Evolutionary conservation across 35 echinoderm and acorn worm species (phyloP), one percentile per base, ranked within the genome.

Genomic region (Chiridota heheva): DNA sequence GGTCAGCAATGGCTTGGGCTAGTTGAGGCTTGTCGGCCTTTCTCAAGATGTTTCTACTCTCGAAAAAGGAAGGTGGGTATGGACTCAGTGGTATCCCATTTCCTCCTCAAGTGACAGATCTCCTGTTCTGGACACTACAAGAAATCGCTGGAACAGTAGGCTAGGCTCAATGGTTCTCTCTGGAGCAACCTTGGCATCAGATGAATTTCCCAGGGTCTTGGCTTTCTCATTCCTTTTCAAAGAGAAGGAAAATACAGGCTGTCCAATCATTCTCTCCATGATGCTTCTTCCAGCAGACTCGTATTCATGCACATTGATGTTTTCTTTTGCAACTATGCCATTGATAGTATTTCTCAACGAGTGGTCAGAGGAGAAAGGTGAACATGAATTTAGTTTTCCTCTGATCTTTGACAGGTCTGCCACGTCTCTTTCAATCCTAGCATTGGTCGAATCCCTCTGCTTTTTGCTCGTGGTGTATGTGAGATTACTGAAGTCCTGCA

Each of bases 301-400:
- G 58, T 10, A 46, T 31, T 83, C 38, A 76, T 90, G 67, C 3
- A 76, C 87, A 77, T 90, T 83, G 4, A 90, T 68, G 48, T 82
- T 22, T 37, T 90, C 69, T 77, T 61, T n/a, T n/a, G n/a, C n/a
- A n/a, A n/a, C n/a, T 13, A 53, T 22, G 22, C 10, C 48, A 53
- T 53, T 53, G 48, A 53, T 22, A 53, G 22, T 53, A 22, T 53
- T 53, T 53, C 48, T 53, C 48, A 53, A 53, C 22, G 48, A 10
- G 22, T 10, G 22, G 48, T 53, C 48, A 13, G 48, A n/a, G n/a
- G n/a, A n/a, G n/a, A n/a, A n/a, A n/a, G n/a, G n/a, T n/a, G n/a
- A n/a, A n/a, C n/a, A n/a, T n/a, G n/a, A n/a, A n/a, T n/a, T n/a
- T n/a, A n/a, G n/a, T n/a, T n/a, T n/a, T n/a, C n/a, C n/a, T n/a